Percentiles rank a stretch among this genome's conserved stretches.
Evolutionary conservation across 2,113 vertebrate species (phyloP).

Genomic region (Nycticebus coucang): DNA sequence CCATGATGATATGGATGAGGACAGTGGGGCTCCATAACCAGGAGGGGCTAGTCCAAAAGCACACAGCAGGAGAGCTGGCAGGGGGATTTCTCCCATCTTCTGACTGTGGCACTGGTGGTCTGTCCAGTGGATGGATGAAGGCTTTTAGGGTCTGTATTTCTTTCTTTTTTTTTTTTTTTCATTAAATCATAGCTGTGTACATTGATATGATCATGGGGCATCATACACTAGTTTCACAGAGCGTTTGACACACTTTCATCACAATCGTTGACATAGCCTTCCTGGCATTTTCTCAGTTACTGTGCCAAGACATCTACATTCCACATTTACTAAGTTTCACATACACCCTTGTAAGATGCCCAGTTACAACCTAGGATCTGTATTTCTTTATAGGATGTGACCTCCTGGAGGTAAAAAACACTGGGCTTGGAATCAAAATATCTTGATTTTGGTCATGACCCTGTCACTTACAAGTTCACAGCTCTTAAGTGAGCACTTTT

Average conservation of each 20-base stretch:
- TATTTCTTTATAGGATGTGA: not conserved
- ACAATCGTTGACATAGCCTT: too few species aligned
- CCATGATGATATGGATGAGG: not conserved
- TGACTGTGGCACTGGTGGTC: not conserved
- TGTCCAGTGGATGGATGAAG: not conserved
- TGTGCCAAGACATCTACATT: too few species aligned
- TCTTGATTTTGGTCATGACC: not conserved
- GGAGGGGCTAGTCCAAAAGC: not conserved
- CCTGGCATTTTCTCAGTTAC: too few species aligned
- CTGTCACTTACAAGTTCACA: not conserved
- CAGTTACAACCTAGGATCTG: too few species aligned
- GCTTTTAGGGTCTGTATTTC: not conserved
- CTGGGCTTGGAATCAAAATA: not conserved
- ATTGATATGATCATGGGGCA: too few species aligned
- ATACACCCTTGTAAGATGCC: too few species aligned
- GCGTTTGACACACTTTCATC: too few species aligned
- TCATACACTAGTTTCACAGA: too few species aligned
- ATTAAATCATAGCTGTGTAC: too few species aligned
- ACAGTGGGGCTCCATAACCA: not conserved
- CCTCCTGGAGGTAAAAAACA: not conserved
- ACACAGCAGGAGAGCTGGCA: not conserved
- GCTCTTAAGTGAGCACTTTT: not conserved
- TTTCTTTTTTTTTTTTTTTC: too few species aligned
- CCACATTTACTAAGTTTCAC: too few species aligned
- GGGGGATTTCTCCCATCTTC: not conserved